phyloP scores from a whole-genome alignment of 2,797 vertebrate species.

The Nannoperca australis region DNA sequence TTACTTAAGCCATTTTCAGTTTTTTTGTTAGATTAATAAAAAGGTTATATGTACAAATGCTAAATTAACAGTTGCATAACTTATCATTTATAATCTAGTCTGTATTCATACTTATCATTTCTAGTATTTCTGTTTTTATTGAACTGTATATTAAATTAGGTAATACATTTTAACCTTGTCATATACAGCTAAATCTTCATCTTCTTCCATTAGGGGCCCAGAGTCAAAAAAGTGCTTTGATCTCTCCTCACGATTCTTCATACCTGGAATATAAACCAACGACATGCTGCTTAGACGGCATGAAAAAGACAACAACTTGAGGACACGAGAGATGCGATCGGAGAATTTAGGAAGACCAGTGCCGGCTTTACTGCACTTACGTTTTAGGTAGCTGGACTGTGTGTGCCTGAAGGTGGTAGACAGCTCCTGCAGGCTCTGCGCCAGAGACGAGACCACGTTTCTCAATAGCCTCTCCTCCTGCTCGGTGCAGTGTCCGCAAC shows the following conservation, averaged over 20 bases:
- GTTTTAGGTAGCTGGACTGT: conserved; percentile 97
- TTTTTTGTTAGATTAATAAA: not conserved
- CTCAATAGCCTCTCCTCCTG: conserved; percentile 94
- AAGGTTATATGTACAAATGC: not conserved
- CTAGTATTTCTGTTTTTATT: not conserved
- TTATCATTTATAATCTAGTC: not conserved
- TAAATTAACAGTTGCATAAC: not conserved
- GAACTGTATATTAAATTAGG: not conserved
- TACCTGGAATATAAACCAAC: conserved; percentile 84
- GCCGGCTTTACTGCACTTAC: conserved; percentile 76
- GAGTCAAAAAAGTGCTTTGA: conserved; percentile 98
- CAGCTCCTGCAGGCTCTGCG: conserved; percentile 95
- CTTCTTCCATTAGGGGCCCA: conserved; percentile 96
- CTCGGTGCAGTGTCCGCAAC: conserved; percentile 91
- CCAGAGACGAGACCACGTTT: conserved; percentile 95
- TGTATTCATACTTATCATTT: not conserved
- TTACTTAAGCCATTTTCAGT: not conserved
- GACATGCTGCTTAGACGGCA: not conserved
- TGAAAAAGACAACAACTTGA: not conserved
- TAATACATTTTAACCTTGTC: conserved; percentile 85
- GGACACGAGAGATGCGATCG: not conserved
- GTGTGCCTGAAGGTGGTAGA: conserved; percentile 94
- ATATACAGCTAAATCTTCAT: conserved; percentile 91
- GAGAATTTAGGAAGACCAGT: not conserved
- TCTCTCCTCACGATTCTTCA: conserved; percentile 98